Conservation (phyloP, 2,113 vertebrate species). For the Apaloderma vittatum region DNA sequence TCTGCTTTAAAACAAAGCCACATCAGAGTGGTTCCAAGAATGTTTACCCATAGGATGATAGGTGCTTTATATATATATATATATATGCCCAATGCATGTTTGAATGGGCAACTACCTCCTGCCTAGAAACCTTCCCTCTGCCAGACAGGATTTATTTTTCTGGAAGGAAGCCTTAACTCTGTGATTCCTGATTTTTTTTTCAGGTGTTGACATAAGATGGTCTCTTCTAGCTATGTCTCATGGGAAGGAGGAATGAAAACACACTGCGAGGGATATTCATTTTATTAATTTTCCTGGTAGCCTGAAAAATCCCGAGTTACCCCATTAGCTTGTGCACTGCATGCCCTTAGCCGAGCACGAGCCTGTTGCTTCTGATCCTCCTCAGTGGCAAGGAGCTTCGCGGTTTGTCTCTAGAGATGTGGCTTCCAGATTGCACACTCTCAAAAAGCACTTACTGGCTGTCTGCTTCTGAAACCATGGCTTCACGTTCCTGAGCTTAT, state of each 20-base stretch:
- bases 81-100: background rate
- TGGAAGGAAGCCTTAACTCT: background rate
- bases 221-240: background rate
- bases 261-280: background rate
- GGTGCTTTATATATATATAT: too few species aligned
- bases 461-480: background rate
- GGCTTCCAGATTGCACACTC: background rate
- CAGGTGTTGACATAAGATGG: background rate
- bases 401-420: background rate
- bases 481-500: background rate
- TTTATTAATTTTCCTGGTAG: background rate
- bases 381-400: background rate
- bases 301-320: background rate
- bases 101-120: background rate
- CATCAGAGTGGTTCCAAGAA: background rate
- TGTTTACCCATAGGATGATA: too few species aligned
- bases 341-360: background rate
- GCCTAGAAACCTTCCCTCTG: background rate
- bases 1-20: background rate
- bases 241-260: background rate
- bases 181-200: background rate
- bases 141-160: background rate
- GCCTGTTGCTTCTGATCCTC: background rate
- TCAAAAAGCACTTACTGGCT: background rate
- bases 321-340: accelerated